These are phyloP conservation scores for Triplophysa siluroides DNA, from an alignment of 2,113 vertebrate species.

Conservation along the genomic window DNA sequence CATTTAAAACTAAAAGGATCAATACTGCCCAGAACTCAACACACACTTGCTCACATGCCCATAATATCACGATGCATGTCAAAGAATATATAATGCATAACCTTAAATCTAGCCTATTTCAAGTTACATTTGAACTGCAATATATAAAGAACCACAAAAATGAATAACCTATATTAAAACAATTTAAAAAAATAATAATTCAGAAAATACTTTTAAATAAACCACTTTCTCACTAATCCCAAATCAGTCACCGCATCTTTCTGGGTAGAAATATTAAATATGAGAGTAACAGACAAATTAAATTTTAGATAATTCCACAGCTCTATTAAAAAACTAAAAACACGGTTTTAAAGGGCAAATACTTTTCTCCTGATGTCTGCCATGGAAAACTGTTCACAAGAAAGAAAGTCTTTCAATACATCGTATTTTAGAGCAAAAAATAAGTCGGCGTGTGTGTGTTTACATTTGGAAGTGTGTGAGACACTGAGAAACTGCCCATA, in stretches of 20 bases:
- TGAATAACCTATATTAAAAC: background rate
- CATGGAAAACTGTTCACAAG: background rate
- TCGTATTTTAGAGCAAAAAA: background rate
- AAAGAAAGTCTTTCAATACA: background rate
- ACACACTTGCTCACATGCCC: constrained; percentile 14
- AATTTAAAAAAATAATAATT: too few species aligned
- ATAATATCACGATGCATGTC: constrained; percentile 1
- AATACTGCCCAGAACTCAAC: constrained; percentile 60
- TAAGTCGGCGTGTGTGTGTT: background rate
- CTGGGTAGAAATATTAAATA: background rate
- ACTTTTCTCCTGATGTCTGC: background rate
- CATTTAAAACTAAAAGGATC: constrained; percentile 61
- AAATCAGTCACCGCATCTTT: background rate
- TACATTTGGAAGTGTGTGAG: background rate
- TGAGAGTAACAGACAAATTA: background rate
- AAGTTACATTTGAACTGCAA: background rate
- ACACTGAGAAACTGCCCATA: constrained; percentile 2
- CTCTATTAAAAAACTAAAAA: background rate
- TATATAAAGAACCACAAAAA: background rate
- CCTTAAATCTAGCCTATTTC: constrained; percentile 12
- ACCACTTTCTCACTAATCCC: too few species aligned
- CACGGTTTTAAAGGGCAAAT: background rate
- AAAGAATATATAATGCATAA: constrained; percentile 24
- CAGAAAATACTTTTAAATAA: too few species aligned
- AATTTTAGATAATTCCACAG: background rate